These are phyloP conservation scores for Holacanthella duospinosa DNA, from an alignment of 2,888 invertebrate species.

Conservation along the genomic window DNA sequence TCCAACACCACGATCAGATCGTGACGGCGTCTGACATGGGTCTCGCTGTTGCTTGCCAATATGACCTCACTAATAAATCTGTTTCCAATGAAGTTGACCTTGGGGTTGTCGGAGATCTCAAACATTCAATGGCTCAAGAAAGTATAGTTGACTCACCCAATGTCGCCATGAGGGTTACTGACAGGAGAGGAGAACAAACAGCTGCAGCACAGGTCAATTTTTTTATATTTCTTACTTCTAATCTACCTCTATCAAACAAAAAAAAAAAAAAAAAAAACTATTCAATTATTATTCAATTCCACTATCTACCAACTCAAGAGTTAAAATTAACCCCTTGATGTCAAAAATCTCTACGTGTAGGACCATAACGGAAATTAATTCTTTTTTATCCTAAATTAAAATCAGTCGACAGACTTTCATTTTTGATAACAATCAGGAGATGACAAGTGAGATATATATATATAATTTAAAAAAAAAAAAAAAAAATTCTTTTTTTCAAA, in stretches of 20 bases:
- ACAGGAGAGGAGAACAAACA: slow-evolving; percentile 37
- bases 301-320: too few relatives aligned
- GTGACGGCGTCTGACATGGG: slow-evolving; percentile 89
- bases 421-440: too few relatives aligned
- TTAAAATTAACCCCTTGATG: too few relatives aligned
- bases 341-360: too few relatives aligned
- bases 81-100: slow-evolving; percentile 72
- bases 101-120: slow-evolving; percentile 74
- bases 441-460: too few relatives aligned
- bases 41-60: slow-evolving; percentile 83
- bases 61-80: slow-evolving; percentile 86
- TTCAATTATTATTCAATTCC: too few relatives aligned
- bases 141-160: slow-evolving; percentile 86
- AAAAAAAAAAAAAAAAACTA: background rate
- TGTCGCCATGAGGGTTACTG: slow-evolving; percentile 63
- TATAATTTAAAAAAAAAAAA: too few relatives aligned
- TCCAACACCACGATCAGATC: slow-evolving; percentile 90
- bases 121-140: slow-evolving; percentile 75
- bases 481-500: too few relatives aligned
- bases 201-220: slow-evolving; percentile 36
- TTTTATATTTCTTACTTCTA: too few relatives aligned
- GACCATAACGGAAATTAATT: too few relatives aligned
- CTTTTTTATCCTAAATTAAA: too few relatives aligned
- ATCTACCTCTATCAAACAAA: background rate
- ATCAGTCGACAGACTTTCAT: too few relatives aligned